phyloP scores from a whole-genome alignment of 2,888 invertebrate species.

The Phrixothrix hirtus region DNA sequence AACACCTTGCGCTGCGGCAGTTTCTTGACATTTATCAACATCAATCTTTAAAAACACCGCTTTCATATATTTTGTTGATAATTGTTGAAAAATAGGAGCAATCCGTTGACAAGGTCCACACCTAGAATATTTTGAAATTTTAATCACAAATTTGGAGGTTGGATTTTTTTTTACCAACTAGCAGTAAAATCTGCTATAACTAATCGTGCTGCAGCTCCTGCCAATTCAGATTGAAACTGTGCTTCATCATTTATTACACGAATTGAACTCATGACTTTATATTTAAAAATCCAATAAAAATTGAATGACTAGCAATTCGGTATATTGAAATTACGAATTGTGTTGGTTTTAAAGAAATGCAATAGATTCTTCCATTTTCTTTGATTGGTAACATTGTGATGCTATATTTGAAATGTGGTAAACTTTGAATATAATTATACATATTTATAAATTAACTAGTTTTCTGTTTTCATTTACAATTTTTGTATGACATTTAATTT shows the following conservation, averaged over 20 bases:
- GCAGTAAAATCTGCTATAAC: constrained; percentile 96
- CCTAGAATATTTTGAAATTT: constrained; percentile 60
- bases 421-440: too few species aligned
- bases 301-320: neutral
- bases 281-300: neutral
- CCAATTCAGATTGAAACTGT: constrained; percentile 83
- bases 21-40: constrained; percentile 90
- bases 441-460: too few species aligned
- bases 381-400: too few species aligned
- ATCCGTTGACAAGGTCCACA: constrained; percentile 97
- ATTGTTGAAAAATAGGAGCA: constrained; percentile 87
- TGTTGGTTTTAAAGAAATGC: too few species aligned
- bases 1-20: constrained; percentile 85
- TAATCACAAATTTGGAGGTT: constrained; percentile 5
- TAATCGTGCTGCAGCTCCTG: constrained; percentile 82
- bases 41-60: constrained; percentile 94
- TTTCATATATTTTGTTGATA: constrained; percentile 83
- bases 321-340: too few species aligned
- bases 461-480: too few species aligned
- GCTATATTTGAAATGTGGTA: too few species aligned
- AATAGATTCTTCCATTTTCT: too few species aligned
- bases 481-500: too few species aligned
- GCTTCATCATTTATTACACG: constrained; percentile 73
- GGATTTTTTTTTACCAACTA: constrained; percentile 69
- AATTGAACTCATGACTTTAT: constrained; percentile 54